phyloP scores from a whole-genome alignment of 1,140 invertebrate genomes.

The Drosophila littoralis region DNA sequence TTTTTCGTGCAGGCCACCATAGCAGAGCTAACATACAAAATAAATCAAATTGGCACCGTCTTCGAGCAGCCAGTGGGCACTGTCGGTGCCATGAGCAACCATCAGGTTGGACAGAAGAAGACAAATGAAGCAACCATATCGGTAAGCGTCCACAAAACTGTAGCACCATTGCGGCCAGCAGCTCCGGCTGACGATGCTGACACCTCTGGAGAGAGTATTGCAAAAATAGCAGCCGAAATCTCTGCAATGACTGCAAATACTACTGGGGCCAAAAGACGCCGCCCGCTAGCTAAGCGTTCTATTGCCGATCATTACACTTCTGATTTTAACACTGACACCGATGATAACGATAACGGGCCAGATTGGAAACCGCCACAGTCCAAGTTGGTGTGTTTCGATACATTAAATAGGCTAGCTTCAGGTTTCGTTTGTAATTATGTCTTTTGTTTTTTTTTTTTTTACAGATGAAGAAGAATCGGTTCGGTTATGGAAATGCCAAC shows the following conservation, averaged over 20 bases:
- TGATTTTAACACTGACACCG: conserved; percentile 5
- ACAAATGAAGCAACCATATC: neutral
- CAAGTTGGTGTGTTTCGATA: neutral
- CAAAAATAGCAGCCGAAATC: too few species aligned
- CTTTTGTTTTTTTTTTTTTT: neutral
- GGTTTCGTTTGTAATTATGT: neutral
- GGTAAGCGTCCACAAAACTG: too few species aligned
- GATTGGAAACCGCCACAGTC: neutral
- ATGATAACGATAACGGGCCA: neutral
- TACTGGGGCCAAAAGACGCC: neutral
- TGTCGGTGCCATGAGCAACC: neutral
- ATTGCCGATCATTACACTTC: neutral
- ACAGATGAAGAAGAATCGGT: neutral
- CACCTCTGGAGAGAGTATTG: neutral
- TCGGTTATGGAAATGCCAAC: neutral
- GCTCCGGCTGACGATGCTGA: neutral
- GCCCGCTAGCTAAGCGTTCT: neutral
- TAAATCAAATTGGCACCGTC: conserved; percentile 3
- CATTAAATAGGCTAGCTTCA: neutral
- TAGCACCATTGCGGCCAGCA: too few species aligned
- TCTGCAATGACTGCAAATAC: neutral
- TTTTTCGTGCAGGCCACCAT: conserved; percentile 2
- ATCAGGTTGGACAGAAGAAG: neutral
- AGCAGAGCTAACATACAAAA: conserved; percentile 1
- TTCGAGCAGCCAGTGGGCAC: neutral